phyloP scores from a whole-genome alignment of 2,113 vertebrate genomes.

The Pseudonaja textilis region DNA sequence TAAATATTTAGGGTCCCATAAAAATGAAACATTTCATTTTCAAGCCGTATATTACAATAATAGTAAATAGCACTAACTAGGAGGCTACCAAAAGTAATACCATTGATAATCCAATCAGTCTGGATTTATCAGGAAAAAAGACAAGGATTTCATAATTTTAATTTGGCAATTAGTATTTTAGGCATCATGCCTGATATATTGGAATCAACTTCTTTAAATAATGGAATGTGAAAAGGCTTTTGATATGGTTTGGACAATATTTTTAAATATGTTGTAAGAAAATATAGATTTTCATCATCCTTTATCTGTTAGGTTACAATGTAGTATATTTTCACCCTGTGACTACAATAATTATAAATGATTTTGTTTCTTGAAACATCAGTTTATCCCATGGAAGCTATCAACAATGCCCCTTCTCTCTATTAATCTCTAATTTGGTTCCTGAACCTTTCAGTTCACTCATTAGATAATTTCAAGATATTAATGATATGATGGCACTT shows the following conservation, averaged over 20 bases:
- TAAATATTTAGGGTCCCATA: background rate
- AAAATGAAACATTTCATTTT: background rate
- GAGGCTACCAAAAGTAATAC: background rate
- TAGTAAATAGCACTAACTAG: background rate
- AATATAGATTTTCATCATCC: background rate
- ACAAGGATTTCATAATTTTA: background rate
- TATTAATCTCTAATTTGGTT: background rate
- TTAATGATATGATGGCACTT: background rate
- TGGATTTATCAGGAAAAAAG: background rate
- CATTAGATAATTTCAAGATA: background rate
- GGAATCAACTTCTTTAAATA: background rate
- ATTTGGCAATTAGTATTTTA: background rate
- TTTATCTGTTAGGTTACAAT: background rate
- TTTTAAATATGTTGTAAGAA: background rate
- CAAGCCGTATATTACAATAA: background rate
- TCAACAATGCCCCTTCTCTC: background rate
- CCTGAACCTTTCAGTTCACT: background rate
- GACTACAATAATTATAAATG: background rate
- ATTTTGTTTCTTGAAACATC: background rate
- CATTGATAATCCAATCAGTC: background rate
- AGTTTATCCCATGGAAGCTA: background rate
- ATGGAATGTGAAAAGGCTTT: background rate
- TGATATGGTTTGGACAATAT: background rate
- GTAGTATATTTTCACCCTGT: background rate
- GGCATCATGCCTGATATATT: background rate